Base-by-base conservation (phyloP, 2,888 invertebrate genomes). In the Pseudococcus jackbeardsleyi region DNA sequence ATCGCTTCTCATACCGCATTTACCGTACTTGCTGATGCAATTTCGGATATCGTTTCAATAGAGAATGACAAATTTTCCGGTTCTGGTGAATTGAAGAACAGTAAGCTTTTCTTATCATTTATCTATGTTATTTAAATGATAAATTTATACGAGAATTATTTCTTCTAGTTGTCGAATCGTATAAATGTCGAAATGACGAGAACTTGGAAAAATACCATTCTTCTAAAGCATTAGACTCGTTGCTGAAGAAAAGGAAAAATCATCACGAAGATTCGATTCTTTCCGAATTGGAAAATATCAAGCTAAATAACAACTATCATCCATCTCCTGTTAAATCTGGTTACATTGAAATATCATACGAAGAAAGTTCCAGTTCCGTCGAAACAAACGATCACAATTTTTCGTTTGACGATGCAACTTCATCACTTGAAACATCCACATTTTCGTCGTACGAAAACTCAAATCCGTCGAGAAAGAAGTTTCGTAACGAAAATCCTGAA, bases 21-120 rank as follows among this genome's bases (percentile, higher is more conserved):
- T 26, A 88, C 88, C 11, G 26, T 59, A 11, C 72, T 88, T 7
- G 88, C 88, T 9, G 84, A 88, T 84, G 59, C 33, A n/a, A 42
- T 88, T 46, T 88, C 88, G 7, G 84, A 84, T 26, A 84, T 84
- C 8, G 84, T 88, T 17, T 17, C 79, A n/a, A 39, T 33, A 33
- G 59, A 85, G 59, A 85, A 85, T 54, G 59, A 59, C 33, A 85
- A 85, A 59, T 85, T 85, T 33, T 59, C 85, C 12, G n/a, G 33
- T 59, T 59, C 59, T n/a, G 39, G 15, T 19, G 12, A n/a, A n/a
- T 42, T 46, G 5, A 39, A n/a, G 0, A 46, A 82, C 17, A 19
- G 79, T 82, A 46, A 46, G 79, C 4, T 12, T 12, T 50, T 50
- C 4, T 12, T 50, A 4, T 4, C 12, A 50, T 1, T 9, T 50